Conservation (phyloP, 2,113 vertebrate genomes). For the Motacilla tschutschensis region DNA sequence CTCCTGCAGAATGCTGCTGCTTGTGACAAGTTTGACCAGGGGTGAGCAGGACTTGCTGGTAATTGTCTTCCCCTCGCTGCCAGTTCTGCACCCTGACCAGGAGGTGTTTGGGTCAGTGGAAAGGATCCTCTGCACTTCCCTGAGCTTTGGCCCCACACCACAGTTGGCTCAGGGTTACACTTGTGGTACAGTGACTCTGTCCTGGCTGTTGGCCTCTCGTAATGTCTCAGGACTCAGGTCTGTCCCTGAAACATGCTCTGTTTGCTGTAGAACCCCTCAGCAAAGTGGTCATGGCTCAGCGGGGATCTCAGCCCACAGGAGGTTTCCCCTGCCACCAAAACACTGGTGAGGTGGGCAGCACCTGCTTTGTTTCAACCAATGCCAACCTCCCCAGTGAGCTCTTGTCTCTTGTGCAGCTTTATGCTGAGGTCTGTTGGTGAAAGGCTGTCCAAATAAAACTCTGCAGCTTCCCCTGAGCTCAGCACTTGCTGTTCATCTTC, state of each 20-base stretch:
- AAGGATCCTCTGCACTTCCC: background rate
- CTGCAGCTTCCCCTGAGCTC: background rate
- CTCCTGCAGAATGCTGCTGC: background rate
- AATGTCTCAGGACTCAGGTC: background rate
- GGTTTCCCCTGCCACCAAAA: background rate
- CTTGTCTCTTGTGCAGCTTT: background rate
- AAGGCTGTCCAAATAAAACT: background rate
- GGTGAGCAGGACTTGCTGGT: background rate
- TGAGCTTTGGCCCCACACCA: fast-evolving
- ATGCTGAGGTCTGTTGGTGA: background rate
- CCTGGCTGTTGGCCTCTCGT: background rate
- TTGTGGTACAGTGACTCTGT: background rate
- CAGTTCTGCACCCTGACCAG: background rate
- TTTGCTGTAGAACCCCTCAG: background rate
- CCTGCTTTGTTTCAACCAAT: background rate
- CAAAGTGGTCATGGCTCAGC: background rate
- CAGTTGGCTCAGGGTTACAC: background rate
- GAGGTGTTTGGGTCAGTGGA: background rate
- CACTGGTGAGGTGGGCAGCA: background rate
- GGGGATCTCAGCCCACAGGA: background rate
- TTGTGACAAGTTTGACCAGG: background rate
- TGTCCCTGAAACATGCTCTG: background rate
- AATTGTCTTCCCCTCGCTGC: background rate
- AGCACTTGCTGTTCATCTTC: background rate
- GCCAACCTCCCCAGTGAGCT: background rate